A percentile compares a stretch with the other conserved stretches of the same genome.
Evolutionary conservation across 2,797 vertebrate species (phyloP).

Genomic region (Hippopotamyrus pictus): DNA sequence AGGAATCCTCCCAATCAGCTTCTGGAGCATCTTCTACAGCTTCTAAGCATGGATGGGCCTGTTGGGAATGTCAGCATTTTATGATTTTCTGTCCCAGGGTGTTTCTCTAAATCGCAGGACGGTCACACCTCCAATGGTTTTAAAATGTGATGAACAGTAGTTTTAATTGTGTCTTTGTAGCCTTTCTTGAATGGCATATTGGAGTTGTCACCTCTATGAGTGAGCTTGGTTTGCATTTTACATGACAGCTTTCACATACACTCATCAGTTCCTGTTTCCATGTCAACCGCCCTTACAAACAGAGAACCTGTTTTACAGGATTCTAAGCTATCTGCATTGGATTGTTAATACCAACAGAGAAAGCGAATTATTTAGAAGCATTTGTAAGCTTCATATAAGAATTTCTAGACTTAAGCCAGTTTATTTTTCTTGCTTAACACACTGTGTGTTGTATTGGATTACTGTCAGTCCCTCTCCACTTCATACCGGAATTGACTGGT

Average conservation of each 20-base stretch:
- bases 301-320: background rate
- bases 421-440: background rate
- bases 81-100: background rate
- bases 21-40: background rate
- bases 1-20: background rate
- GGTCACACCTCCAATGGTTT: background rate
- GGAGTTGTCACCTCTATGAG: background rate
- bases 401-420: background rate
- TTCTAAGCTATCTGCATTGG: background rate
- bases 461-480: background rate
- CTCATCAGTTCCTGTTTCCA: background rate
- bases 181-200: background rate
- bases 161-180: background rate
- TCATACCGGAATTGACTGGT: background rate
- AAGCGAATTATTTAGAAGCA: background rate
- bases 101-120: background rate
- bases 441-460: background rate
- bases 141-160: background rate
- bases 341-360: background rate
- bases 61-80: background rate
- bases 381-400: background rate
- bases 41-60: background rate
- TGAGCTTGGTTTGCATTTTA: background rate
- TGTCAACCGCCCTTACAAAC: background rate
- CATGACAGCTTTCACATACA: background rate